phyloP scores from a whole-genome alignment of 1,140 invertebrate genomes.

The Pararge aegeria region DNA sequence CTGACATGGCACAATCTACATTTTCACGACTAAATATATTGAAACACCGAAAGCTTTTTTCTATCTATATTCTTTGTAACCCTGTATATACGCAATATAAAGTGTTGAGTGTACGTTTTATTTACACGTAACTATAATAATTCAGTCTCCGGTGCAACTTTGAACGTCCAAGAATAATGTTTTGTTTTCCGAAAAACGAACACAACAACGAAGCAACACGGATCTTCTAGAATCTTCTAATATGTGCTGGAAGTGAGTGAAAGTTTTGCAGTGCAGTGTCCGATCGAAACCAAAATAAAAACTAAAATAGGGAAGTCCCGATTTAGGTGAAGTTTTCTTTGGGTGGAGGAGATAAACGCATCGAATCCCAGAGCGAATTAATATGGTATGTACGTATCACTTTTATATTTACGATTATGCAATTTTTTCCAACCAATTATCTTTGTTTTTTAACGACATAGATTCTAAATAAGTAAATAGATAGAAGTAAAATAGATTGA shows the following conservation, averaged over 20 bases:
- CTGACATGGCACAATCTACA: conserved; percentile 32
- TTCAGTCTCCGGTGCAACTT: conserved; percentile 5
- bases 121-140: conserved; percentile 4
- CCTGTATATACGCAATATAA: conserved; percentile 31
- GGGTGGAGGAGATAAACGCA: not conserved
- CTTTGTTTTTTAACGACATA: no score
- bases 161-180: conserved; percentile 10
- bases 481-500: no score
- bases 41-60: conserved; percentile 54
- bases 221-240: conserved; percentile 35
- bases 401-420: no score
- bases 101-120: conserved; percentile 10
- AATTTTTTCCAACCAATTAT: no score
- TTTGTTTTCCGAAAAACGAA: conserved; percentile 5
- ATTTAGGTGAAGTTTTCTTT: not conserved
- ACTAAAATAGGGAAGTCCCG: not conserved
- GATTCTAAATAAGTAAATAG: no score
- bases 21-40: conserved; percentile 39
- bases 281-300: conserved; percentile 29
- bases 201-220: conserved; percentile 26
- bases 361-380: conserved; percentile 4
- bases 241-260: conserved; percentile 32
- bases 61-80: conserved; percentile 36
- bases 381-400: not conserved
- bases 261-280: conserved; percentile 35